Base-by-base conservation (phyloP, 2,888 invertebrate genomes). In the Pilophorus perplexus region DNA sequence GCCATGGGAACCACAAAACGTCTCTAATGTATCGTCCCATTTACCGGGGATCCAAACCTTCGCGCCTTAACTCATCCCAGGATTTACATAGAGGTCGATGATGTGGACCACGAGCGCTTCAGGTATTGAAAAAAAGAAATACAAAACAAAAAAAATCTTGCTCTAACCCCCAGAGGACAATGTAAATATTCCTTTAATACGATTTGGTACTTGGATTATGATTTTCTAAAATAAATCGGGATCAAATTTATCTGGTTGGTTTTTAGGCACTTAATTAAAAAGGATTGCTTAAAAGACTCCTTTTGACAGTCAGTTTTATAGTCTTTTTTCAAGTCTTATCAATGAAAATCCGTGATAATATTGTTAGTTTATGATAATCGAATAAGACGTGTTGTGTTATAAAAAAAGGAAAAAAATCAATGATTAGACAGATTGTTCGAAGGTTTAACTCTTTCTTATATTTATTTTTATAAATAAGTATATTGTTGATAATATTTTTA, bases 381-480 rank as follows among this genome's bases (percentile, higher is more conserved):
- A 68, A 64, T 67, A 69, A 67, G 60, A 67, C 62, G 69, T 67
- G 69, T 69, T 69, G 67, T 69, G 66, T 69, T 69, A 67, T 69
- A 67, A 69, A 33, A 33, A n/a, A n/a, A n/a, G n/a, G n/a, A n/a
- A n/a, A 33, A 33, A 33, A 69, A 67, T 69, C 69, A 69, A 69
- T 52, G 64, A 65, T 69, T 69, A 69, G 69, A 66, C 69, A 69
- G 69, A 69, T 67, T 69, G 69, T 69, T 69, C 65, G 52, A 67
- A 69, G 67, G 64, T 69, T 69, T 68, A 50, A 66, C 69, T 69
- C 67, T 69, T 69, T 68, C 67, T 69, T 69, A 69, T 69, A 69
- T 69, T 69, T 69, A 69, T 69, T 68, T 69, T 69, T 69, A 69
- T 69, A 69, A 69, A 68, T n/a, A n/a, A n/a, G n/a, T 69, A 69